Conservation (phyloP, 2,797 vertebrate species). For the Cryptoprocta ferox region DNA sequence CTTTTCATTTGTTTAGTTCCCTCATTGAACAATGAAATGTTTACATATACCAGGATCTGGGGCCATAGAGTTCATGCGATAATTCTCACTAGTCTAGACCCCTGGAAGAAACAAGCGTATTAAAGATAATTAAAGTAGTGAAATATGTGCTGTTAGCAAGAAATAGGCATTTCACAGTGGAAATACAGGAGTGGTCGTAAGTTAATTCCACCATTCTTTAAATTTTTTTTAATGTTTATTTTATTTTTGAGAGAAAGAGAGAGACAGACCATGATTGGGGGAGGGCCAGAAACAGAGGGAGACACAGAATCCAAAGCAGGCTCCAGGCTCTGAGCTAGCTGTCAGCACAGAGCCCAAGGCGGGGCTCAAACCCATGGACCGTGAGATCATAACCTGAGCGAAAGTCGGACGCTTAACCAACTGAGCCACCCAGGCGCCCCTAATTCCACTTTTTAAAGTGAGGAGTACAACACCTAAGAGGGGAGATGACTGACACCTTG, state of each 20-base stretch:
- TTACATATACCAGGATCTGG: neutral
- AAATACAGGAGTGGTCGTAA: neutral
- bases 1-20: constrained; percentile 25
- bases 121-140: neutral
- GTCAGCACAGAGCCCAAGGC: too few relatives aligned
- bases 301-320: too few relatives aligned
- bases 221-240: too few relatives aligned
- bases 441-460: neutral
- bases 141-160: neutral
- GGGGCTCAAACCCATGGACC: too few relatives aligned
- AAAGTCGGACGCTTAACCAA: too few relatives aligned
- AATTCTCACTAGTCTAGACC: neutral
- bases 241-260: too few relatives aligned
- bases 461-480: neutral
- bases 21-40: neutral
- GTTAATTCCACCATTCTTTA: neutral
- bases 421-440: too few relatives aligned
- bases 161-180: neutral
- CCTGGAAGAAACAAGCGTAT: neutral
- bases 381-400: too few relatives aligned
- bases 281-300: too few relatives aligned
- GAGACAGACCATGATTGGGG: too few relatives aligned
- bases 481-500: neutral
- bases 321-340: too few relatives aligned
- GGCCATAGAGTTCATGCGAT: neutral